Base-by-base conservation (phyloP, 2,888 invertebrate species). In the Loripinus fragilis region DNA sequence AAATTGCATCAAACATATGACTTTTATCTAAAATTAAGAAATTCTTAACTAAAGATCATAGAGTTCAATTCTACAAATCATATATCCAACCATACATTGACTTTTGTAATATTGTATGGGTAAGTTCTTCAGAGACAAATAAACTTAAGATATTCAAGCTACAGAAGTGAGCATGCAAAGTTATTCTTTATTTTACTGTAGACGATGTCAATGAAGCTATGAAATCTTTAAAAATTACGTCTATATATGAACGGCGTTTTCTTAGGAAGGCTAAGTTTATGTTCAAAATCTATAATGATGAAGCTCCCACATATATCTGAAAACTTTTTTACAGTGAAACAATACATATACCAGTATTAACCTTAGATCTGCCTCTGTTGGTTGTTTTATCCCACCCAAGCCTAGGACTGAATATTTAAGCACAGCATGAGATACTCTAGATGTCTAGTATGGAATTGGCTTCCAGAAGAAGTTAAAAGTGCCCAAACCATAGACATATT, bases 61-160 rank as follows among this genome's bases (percentile, higher is more conserved):
- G 55, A 25, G 15, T 55, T 55, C 55, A 55, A 28, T 55, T 55
- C 55, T 55, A 55, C 25, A 55, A 55, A 28, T 55, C 55, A 17
- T 48, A 48, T 17, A 48, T 48, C 17, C 48, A 48, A 48, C 48
- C 48, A 5, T 12, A 38, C 12, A 38, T 38, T 38, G 38, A 38
- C 38, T 38, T 38, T 38, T 38, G 38, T 12, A 38, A 38, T 38
- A 38, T 38, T 38, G 38, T 38, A 8, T 38, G 38, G 38, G 38
- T 5, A 38, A 38, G 38, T 38, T 38, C 38, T 38, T 38, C 38
- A 8, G 38, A 38, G 38, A 8, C 38, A 5, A 38, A 38, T 48
- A 55, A 55, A 55, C 12, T 28, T 10, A 55, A 28, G 28, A 55
- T 55, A 10, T 28, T 25, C 28, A 55, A 55, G 25, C 55, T 55